Base-by-base conservation (phyloP, 2,797 vertebrate genomes). In the Hoplostethus atlanticus region DNA sequence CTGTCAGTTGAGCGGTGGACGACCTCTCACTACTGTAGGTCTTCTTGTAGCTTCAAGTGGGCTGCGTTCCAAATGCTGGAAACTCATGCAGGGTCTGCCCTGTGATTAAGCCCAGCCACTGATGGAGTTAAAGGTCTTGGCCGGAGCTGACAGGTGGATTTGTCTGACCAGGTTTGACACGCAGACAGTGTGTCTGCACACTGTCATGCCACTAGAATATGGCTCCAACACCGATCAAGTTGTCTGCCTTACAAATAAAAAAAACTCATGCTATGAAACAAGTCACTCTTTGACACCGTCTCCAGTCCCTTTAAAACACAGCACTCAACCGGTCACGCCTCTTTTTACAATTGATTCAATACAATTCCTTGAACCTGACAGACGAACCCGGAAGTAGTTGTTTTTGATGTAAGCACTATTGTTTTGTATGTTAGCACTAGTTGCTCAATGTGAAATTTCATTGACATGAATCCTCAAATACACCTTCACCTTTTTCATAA, bases 91-190 rank as follows among this genome's bases (percentile, higher is more conserved):
- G 54, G 73, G 21, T 73, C 54, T 68, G 67, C 47, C 68, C 80
- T 79, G 82, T 75, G 74, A 83, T 82, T 76, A 82, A 9, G 0
- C 46, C 73, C 68, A 66, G 55, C 79, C 81, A 79, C 54, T 13
- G 79, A 61, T 68, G 83, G 40, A 68, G 62, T 68, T 72, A 53
- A 63, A 68, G 64, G 66, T 74, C 70, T 73, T 60, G 36, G 64
- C 38, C 47, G 79, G 76, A 51, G 69, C 73, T 86, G 79, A 80
- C 74, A 77, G 72, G 67, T 74, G 25, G 79, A 85, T 75, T 81
- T 75, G 54, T 80, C 59, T 55, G 70, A 71, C 51, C 56, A 55
- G 55, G 54, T 62, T 50, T 81, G 77, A 85, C 72, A 74, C 76
- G 47, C 50, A 57, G 79, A 79, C 74, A 75, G 52, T 15, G 50